These are phyloP conservation scores for Himantopus leucocephalus DNA, from an alignment of 2,113 vertebrate genomes.

Conservation along the genomic window DNA sequence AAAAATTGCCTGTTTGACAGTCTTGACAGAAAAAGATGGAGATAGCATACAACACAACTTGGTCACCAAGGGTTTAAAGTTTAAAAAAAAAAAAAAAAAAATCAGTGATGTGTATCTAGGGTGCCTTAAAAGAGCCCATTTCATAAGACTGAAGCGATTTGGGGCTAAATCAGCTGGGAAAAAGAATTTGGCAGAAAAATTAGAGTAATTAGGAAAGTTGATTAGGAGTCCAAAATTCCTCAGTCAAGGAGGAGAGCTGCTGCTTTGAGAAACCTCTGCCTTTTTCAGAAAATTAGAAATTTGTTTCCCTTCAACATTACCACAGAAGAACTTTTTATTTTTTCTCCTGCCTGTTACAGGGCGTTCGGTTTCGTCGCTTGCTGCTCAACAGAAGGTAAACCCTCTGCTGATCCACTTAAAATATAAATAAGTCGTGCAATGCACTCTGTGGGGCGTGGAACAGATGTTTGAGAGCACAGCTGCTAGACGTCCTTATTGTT, in stretches of 20 bases:
- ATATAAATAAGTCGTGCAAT: neutral
- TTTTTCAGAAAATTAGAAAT: neutral
- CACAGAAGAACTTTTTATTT: neutral
- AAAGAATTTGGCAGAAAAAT: neutral
- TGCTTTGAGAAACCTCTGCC: neutral
- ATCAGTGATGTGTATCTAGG: fast-evolving
- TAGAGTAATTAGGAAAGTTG: neutral
- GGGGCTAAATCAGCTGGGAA: neutral
- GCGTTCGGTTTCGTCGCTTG: neutral
- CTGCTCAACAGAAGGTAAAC: neutral
- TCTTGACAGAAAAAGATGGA: neutral
- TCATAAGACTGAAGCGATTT: neutral
- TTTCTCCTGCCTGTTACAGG: neutral
- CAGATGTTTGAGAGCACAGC: neutral
- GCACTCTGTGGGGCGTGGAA: neutral
- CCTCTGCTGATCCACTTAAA: neutral
- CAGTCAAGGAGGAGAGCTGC: neutral
- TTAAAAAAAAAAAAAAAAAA: neutral
- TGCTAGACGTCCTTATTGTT: neutral
- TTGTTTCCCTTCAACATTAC: neutral
- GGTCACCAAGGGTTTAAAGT: neutral
- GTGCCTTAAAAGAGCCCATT: neutral
- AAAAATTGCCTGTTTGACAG: neutral
- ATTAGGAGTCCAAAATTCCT: neutral
- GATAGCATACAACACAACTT: neutral